These are phyloP conservation scores for Falcaria lacertinaria DNA, from an alignment of 2,888 invertebrate genomes.

Conservation along the genomic window DNA sequence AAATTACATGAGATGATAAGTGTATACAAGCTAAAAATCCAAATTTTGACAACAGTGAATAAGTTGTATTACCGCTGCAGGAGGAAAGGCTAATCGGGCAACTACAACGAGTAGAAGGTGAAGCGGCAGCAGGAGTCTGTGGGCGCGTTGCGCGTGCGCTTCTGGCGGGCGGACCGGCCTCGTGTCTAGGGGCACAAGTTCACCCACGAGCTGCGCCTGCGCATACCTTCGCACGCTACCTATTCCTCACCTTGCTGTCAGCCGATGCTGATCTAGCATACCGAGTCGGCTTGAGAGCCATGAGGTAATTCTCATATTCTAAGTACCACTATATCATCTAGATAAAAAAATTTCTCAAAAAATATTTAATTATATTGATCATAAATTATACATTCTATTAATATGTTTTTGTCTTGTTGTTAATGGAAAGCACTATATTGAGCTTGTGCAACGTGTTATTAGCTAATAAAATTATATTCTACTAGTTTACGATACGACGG, in stretches of 20 bases:
- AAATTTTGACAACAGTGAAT: background rate
- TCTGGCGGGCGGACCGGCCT: slow-evolving; percentile 87
- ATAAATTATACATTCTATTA: too few relatives aligned
- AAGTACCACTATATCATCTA: background rate
- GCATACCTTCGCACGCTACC: slow-evolving; percentile 90
- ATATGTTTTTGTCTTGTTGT: too few relatives aligned
- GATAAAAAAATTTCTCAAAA: too few relatives aligned
- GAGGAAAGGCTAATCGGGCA: slow-evolving; percentile 88
- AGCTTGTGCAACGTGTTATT: too few relatives aligned
- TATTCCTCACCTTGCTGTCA: slow-evolving; percentile 87
- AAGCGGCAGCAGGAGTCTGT: slow-evolving; percentile 84
- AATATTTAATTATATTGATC: too few relatives aligned
- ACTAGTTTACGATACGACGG: too few relatives aligned
- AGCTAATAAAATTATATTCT: too few relatives aligned
- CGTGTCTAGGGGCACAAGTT: slow-evolving; percentile 85
- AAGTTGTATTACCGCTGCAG: slow-evolving; percentile 63
- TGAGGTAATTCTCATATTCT: slow-evolving; percentile 60
- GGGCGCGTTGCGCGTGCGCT: slow-evolving; percentile 84
- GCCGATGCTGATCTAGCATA: slow-evolving; percentile 89
- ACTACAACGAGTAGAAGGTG: slow-evolving; percentile 87
- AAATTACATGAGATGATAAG: too few relatives aligned
- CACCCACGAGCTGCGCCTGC: slow-evolving; percentile 91
- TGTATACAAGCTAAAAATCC: too few relatives aligned
- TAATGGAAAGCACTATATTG: too few relatives aligned
- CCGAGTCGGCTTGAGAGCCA: slow-evolving; percentile 87